Evolutionary conservation across 2,113 vertebrate genomes (phyloP), one percentile per base, ranked within the genome.

Genomic region (Prochilodus magdalenae): DNA sequence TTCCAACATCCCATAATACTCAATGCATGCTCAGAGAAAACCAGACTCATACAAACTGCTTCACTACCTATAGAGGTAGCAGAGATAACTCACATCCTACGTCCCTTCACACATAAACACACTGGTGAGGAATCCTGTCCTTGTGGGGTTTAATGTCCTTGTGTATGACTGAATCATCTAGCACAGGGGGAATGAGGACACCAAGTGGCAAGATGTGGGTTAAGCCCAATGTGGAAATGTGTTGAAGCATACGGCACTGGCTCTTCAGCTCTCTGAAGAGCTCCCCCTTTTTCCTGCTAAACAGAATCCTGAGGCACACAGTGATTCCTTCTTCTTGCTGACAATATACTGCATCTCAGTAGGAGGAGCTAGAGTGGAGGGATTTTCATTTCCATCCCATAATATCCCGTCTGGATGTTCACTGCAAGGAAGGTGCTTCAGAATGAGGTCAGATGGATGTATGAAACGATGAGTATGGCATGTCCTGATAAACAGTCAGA

Each of bases 361-460:
- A 80, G 59, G 79, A 81, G 60, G 75, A 33, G 75, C 55, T 78
- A 77, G 79, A 83, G 44, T 60, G 85, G 70, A 51, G 33, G 82
- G 87, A 83, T 89, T 86, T n/a, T 87, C 66, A 85, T 85, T 86
- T 85, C 80, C 73, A 70, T 87, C 86, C 89, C 84, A 86, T 85
- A 83, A 84, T 90, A 85, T 89, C 12, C 86, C 85, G 83, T 73
- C 73, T 66, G 73, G 59, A 60, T n/a, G 83, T 88, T 82, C 65
- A 73, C 47, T 83, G 77, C 89, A 73, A 87, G 83, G 85, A 82
- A 75, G 83, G 82, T 88, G 44, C 85, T 79, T 78, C 75, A 85
- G 83, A 89, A 88, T 82, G 82, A 91, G 90, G 91, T 89, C 91
- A 85, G 71, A 86, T 87, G 75, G 87, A 84, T 87, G 88, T 88